Percentiles rank a stretch among this genome's conserved stretches.
Evolutionary conservation across 2,888 invertebrate species (phyloP).

Genomic region (Rhimphoctona megacephalus): DNA sequence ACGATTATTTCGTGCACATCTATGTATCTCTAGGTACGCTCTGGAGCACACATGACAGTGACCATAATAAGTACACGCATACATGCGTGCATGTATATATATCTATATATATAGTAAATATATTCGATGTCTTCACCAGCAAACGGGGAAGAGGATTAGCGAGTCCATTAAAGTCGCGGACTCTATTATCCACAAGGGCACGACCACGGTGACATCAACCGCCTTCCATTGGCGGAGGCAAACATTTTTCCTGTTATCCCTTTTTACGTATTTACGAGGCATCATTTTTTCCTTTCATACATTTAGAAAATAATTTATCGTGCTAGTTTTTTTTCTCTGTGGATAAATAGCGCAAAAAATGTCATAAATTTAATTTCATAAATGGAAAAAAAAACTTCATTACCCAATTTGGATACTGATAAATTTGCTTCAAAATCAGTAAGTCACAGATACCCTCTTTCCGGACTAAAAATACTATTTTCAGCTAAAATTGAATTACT

Average conservation of each 20-base stretch:
- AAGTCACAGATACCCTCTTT: not conserved
- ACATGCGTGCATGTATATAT: slow-evolving; percentile 12
- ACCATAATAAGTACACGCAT: slow-evolving; percentile 37
- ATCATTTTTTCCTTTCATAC: not conserved
- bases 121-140: slow-evolving; percentile 77
- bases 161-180: slow-evolving; percentile 85
- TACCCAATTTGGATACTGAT: not conserved
- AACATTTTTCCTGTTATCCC: slow-evolving; percentile 40
- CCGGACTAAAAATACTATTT: not conserved
- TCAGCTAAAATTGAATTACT: not conserved
- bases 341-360: slow-evolving; percentile 3
- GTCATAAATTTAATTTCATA: not conserved
- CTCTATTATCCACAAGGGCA: slow-evolving; percentile 84
- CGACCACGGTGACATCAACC: slow-evolving; percentile 84
- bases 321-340: slow-evolving; percentile 15
- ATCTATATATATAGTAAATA: slow-evolving; percentile 24
- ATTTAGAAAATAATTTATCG: slow-evolving; percentile 2
- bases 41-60: slow-evolving; percentile 44
- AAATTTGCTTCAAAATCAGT: not conserved
- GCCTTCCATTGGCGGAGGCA: slow-evolving; percentile 80
- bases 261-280: too few species aligned
- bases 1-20: slow-evolving; percentile 59
- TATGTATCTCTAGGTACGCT: slow-evolving; percentile 45
- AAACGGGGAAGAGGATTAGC: slow-evolving; percentile 85
- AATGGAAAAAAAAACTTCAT: not conserved